Conservation (phyloP, 2,113 vertebrate species). For the Paradoxurus hermaphroditus region DNA sequence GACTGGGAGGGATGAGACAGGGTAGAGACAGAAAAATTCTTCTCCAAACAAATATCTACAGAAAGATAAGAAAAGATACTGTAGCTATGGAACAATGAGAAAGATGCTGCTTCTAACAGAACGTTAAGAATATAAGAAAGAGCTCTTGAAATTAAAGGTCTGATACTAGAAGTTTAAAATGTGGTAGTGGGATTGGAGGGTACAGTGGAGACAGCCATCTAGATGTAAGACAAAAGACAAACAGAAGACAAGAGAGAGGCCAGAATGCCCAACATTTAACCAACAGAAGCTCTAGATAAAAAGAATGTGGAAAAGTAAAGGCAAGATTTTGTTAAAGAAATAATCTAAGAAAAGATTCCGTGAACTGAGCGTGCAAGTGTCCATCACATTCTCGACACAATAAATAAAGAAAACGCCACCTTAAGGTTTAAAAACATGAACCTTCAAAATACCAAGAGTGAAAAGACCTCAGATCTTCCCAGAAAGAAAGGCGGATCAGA, state of each 20-base stretch:
- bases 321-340: background rate
- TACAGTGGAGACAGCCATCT: background rate
- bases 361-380: background rate
- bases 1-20: background rate
- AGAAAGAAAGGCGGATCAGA: background rate
- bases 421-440: background rate
- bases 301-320: background rate
- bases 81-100: background rate
- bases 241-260: background rate
- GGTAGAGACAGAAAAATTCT: background rate
- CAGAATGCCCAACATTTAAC: background rate
- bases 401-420: background rate
- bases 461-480: slow-evolving; percentile 5
- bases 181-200: background rate
- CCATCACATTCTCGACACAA: background rate
- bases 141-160: background rate
- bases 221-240: background rate
- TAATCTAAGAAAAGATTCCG: background rate
- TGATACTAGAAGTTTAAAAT: slow-evolving; percentile 18
- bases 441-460: background rate
- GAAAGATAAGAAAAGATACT: background rate
- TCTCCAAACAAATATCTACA: background rate
- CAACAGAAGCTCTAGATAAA: background rate
- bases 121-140: background rate
- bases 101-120: background rate